phyloP scores from a whole-genome alignment of 2,888 invertebrate species.

The Synergus japonicus region DNA sequence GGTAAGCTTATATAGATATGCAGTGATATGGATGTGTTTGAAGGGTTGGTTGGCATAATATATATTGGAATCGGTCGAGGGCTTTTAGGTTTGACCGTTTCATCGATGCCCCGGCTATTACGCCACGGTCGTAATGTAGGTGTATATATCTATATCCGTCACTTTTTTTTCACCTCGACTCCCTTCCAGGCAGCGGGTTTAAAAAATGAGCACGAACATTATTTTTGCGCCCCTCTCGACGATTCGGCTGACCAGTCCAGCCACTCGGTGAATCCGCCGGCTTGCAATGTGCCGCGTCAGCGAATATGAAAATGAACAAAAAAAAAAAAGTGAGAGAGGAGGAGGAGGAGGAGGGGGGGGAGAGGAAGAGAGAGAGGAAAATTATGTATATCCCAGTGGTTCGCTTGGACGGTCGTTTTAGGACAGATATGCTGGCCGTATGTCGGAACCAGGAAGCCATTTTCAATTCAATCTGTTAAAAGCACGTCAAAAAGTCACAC shows the following conservation, averaged over 20 bases:
- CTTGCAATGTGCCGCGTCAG: slow-evolving; percentile 72
- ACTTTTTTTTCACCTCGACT: slow-evolving; percentile 63
- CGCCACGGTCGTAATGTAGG: slow-evolving; percentile 61
- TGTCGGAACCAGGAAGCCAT: slow-evolving; percentile 72
- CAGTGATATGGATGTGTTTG: slow-evolving; percentile 60
- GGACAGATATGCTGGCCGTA: slow-evolving; percentile 69
- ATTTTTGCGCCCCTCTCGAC: slow-evolving; percentile 65
- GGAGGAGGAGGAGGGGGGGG: too few species aligned
- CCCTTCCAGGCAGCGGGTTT: slow-evolving; percentile 60
- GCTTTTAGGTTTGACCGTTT: slow-evolving; percentile 73
- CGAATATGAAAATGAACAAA: slow-evolving; percentile 71
- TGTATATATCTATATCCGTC: slow-evolving; percentile 66
- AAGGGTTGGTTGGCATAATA: slow-evolving; percentile 66
- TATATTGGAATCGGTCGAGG: slow-evolving; percentile 59
- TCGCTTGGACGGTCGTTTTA: slow-evolving; percentile 66
- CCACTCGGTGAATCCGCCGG: slow-evolving; percentile 60
- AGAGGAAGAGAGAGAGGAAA: slow-evolving; percentile 53
- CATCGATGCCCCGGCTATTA: slow-evolving; percentile 63
- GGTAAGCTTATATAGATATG: not conserved
- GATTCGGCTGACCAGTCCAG: slow-evolving; percentile 62
- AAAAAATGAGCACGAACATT: slow-evolving; percentile 72
- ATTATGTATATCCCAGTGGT: slow-evolving; percentile 56
- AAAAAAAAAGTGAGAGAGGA: slow-evolving; percentile 47
- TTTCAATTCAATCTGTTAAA: slow-evolving; percentile 76
- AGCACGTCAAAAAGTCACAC: slow-evolving; percentile 74